Evolutionary conservation across 2,797 vertebrate genomes (phyloP).

Genomic region (Phaenicophaeus curvirostris): DNA sequence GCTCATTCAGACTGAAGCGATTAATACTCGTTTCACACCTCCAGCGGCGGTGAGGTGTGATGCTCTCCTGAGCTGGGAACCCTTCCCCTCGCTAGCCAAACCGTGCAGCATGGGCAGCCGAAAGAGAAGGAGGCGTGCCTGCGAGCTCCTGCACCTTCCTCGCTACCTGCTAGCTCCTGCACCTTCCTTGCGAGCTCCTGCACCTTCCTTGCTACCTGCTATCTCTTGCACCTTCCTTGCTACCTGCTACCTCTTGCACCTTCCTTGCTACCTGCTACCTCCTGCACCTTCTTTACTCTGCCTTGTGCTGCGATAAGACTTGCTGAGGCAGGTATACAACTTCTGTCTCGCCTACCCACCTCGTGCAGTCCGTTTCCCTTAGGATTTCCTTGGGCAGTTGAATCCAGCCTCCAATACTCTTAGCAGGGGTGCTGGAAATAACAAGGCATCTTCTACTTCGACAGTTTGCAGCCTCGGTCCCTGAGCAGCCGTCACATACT

Average conservation of each 20-base stretch:
- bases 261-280: too few relatives aligned
- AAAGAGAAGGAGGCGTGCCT: not conserved
- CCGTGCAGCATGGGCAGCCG: not conserved
- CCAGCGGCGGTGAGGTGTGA: not conserved
- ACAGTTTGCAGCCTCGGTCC: not conserved
- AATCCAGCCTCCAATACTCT: not conserved
- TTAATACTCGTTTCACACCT: rapidly evolving
- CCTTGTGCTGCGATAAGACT: not conserved
- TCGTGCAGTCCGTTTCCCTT: not conserved
- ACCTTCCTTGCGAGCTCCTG: too few relatives aligned
- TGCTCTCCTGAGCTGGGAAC: not conserved
- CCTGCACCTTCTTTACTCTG: not conserved
- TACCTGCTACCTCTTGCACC: too few relatives aligned
- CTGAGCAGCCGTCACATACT: not conserved
- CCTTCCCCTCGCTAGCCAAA: not conserved
- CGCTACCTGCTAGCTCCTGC: too few relatives aligned
- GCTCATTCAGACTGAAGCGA: rapidly evolving
- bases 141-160: too few relatives aligned
- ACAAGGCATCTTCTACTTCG: not conserved
- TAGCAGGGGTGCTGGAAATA: not conserved
- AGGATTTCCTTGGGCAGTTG: not conserved
- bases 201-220: too few relatives aligned
- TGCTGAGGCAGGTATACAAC: not conserved
- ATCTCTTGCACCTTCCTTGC: too few relatives aligned
- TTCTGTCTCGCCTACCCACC: not conserved